Evolutionary conservation across 1,140 invertebrate species (phyloP).

Genomic region (Acyrthosiphon pisum): DNA sequence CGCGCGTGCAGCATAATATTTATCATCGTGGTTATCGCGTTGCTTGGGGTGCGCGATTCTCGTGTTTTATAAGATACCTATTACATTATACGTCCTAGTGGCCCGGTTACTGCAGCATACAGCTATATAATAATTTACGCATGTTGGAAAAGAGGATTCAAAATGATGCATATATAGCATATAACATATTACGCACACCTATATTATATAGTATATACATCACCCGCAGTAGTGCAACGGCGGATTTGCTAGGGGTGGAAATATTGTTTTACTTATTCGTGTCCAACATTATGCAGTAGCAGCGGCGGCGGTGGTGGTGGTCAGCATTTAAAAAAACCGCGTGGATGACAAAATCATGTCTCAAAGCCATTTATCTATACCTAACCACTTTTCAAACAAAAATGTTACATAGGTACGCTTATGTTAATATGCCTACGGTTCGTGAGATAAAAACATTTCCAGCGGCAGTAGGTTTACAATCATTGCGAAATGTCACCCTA

Average conservation of each 20-base stretch:
- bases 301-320: no score
- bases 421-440: background rate
- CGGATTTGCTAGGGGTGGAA: background rate
- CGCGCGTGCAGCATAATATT: background rate
- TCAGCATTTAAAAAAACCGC: background rate
- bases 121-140: no score
- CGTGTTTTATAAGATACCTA: background rate
- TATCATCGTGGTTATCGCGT: background rate
- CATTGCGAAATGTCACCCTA: background rate
- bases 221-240: background rate
- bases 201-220: background rate
- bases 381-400: background rate
- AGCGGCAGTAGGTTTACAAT: background rate
- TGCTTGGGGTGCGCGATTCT: background rate
- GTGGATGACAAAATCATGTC: background rate
- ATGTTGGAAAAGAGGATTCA: background rate
- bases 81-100: background rate
- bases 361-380: background rate
- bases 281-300: background rate
- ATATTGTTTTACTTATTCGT: background rate
- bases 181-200: background rate
- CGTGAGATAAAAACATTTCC: background rate
- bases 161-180: background rate
- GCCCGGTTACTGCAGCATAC: background rate
- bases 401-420: background rate